phyloP scores from a whole-genome alignment of 2,113 vertebrate genomes.

The Bubalus kerabau region DNA sequence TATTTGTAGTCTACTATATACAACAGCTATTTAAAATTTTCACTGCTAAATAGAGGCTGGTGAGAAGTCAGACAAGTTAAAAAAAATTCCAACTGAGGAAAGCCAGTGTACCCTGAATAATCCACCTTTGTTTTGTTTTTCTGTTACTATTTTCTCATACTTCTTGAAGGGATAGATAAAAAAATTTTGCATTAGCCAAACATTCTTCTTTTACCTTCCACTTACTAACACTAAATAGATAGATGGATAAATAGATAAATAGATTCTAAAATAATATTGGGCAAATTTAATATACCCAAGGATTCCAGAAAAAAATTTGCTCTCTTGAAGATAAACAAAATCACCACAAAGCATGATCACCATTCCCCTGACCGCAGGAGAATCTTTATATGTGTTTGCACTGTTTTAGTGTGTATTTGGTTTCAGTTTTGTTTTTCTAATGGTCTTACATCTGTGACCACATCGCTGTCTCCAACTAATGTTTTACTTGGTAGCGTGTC shows the following conservation, averaged over 20 bases:
- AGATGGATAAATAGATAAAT: background rate
- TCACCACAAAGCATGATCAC: background rate
- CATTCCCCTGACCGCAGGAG: background rate
- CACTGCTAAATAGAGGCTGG: background rate
- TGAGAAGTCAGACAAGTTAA: background rate
- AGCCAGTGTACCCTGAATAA: background rate
- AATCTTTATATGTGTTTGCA: background rate
- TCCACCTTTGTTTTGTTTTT: background rate
- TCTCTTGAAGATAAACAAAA: background rate
- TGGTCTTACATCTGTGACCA: slow-evolving; percentile 21
- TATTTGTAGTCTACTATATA: background rate
- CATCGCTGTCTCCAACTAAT: background rate
- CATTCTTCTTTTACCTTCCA: background rate
- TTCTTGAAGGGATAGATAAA: background rate
- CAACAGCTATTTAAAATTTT: background rate
- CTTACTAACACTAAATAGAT: background rate
- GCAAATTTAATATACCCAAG: background rate
- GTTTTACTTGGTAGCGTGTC: slow-evolving; percentile 27
- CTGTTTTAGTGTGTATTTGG: background rate
- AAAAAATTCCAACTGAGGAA: background rate
- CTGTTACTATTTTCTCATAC: background rate
- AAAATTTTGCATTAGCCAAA: background rate
- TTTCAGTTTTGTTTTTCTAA: slow-evolving; percentile 33
- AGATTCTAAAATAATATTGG: background rate
- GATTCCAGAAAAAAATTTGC: background rate